A percentile compares a stretch with the other conserved stretches of the same genome.
Conservation (phyloP, 2,797 vertebrate species). For the Strix occidentalis region DNA sequence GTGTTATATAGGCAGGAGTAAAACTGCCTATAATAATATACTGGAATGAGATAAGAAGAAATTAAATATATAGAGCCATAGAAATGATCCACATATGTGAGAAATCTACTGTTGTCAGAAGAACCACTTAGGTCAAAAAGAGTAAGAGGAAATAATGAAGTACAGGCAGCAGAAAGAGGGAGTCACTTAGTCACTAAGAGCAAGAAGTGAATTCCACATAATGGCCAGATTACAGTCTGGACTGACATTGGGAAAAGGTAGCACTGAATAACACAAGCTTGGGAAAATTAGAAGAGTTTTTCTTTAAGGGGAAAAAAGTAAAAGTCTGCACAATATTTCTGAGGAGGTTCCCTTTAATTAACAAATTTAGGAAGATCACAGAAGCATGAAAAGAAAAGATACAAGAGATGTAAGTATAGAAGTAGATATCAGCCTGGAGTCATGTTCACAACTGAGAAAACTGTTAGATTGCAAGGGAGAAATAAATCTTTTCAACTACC, state of each 20-base stretch:
- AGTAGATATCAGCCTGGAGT: neutral
- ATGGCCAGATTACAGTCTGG: neutral
- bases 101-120: neutral
- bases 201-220: neutral
- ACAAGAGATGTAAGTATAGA: neutral
- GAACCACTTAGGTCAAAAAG: neutral
- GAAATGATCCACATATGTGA: neutral
- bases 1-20: neutral
- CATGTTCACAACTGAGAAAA: neutral
- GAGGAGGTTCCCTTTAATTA: neutral
- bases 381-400: neutral
- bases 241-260: neutral
- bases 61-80: neutral
- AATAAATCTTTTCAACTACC: constrained; percentile 8
- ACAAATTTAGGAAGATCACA: neutral
- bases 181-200: neutral
- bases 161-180: neutral
- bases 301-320: neutral
- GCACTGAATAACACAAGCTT: neutral
- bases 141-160: constrained; percentile 10
- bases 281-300: neutral
- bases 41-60: neutral
- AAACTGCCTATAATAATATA: neutral
- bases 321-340: neutral
- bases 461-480: neutral